Evolutionary conservation across 2,797 vertebrate genomes (phyloP), one percentile per base, ranked within the genome.

Genomic region (Mallotus villosus): DNA sequence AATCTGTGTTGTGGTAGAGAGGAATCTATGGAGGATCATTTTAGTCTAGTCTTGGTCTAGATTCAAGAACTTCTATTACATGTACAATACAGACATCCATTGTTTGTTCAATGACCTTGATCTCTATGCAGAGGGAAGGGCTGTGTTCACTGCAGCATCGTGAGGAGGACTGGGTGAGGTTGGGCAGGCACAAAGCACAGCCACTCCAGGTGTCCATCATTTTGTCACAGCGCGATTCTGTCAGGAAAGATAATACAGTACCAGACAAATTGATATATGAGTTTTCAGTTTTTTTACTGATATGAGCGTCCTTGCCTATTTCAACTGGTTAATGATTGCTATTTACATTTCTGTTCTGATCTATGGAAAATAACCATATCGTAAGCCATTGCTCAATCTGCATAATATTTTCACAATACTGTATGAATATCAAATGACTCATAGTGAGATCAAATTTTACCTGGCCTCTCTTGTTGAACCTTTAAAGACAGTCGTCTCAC

Each of bases 151-250:
- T 89, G 37, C 94, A 90, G 75, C 86, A 93, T 79, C 92, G 93
- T 24, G 92, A 91, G 63, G 92, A 86, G 64, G 96, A 94, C 76
- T 94, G 92, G 12, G 97, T 97, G 58, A 99, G 94, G 79, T 99
- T 97, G 67, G 97, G 97, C 86, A 99, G 94, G 90, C 96, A 97
- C 87, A 98, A 92, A 2, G 97, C 97, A 5, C 96, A 98, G 67
- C 97, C 96, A 41, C 97, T 98, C 70, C 95, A 95, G 12, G 95
- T 94, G 87, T 99, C 97, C 94, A 99, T 95, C 75, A 98, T 96
- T 85, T 99, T 99, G 75, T 98, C 94, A 83, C 97, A 97, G 78
- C 97, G 95, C 83, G 95, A 95, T 62, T 93, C 97, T 99, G 84
- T 67, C 8, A 5, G 70, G 46, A 57, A 29, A 41, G 37, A 25